Conservation (phyloP, 2,797 vertebrate genomes). For the Vipera latastei region DNA sequence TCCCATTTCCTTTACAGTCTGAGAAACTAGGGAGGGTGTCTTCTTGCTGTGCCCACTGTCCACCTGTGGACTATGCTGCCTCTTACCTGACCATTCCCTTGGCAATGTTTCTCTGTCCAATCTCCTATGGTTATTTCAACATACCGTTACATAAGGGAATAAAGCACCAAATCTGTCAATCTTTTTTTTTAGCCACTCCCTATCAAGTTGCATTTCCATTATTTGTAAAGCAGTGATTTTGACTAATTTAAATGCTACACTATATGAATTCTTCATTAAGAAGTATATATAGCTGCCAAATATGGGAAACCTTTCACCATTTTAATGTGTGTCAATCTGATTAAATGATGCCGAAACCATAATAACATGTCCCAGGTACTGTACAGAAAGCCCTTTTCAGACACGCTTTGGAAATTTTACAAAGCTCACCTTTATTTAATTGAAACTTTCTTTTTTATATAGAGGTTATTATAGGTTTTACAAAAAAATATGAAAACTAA, state of each 20-base stretch:
- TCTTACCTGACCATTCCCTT: background rate
- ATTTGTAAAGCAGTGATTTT: constrained; percentile 15
- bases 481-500: background rate
- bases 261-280: constrained; percentile 1
- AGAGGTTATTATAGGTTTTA: background rate
- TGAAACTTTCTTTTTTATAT: background rate
- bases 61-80: background rate
- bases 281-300: constrained; percentile 18
- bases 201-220: constrained; percentile 46
- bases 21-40: background rate
- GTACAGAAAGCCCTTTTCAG: background rate
- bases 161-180: constrained; percentile 44
- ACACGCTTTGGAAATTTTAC: background rate
- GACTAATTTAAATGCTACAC: constrained; percentile 43
- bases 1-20: background rate
- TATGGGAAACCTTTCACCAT: background rate
- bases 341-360: background rate
- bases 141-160: constrained; percentile 30
- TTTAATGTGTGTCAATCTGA: background rate
- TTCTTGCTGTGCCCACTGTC: background rate
- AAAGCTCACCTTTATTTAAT: background rate
- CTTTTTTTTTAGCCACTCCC: constrained; percentile 56
- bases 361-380: background rate
- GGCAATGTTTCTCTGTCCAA: background rate
- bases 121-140: background rate